Evolutionary conservation across 2,888 invertebrate species (phyloP), one percentile per base, ranked within the genome.

Genomic region (Tenthredo distinguenda): DNA sequence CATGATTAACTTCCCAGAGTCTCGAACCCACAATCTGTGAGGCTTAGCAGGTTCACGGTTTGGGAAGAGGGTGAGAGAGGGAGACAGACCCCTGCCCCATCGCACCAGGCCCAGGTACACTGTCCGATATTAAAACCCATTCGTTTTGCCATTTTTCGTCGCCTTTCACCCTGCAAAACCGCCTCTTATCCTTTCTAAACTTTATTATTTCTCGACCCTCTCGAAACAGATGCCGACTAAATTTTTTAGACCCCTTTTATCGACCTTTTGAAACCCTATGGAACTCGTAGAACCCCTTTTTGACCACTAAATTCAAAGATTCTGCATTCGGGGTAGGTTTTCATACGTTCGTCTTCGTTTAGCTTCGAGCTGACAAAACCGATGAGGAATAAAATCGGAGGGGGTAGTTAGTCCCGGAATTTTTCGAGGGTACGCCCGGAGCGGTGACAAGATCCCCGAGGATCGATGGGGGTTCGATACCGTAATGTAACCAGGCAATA

Each of bases 11-110:
- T 91, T 86, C 89, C 89, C 88, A 88, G 89, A 90, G 92, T 90
- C 91, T 90, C 90, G 90, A 90, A 90, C 90, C 90, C 89, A 91
- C 91, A 91, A 93, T 93, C 92, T 92, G 90, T 91, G 91, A 92
- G 90, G 91, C 92, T 92, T 92, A 91, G 89, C 91, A 90, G 90
- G 90, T 90, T 90, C 90, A 88, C 89, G 88, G 88, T 82, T 87
- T 83, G 81, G 43, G 62, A 47, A 15, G 47, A 47, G 47, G 12
- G 15, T 47, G 3, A 47, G 47, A 12, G 12, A 47, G 62, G 21
- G 40, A 21, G 21, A 21, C 43, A n/a, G 7, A 40, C 40, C 3
- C 43, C 62, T 34, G 26, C n/a, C 43, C 43, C 47, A 62, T n/a
- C 65, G 26, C 68, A 47, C 47, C 68, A 43, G 43, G 21, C 26